phyloP scores from a whole-genome alignment of 2,113 vertebrate species.

The Orycteropus afer region DNA sequence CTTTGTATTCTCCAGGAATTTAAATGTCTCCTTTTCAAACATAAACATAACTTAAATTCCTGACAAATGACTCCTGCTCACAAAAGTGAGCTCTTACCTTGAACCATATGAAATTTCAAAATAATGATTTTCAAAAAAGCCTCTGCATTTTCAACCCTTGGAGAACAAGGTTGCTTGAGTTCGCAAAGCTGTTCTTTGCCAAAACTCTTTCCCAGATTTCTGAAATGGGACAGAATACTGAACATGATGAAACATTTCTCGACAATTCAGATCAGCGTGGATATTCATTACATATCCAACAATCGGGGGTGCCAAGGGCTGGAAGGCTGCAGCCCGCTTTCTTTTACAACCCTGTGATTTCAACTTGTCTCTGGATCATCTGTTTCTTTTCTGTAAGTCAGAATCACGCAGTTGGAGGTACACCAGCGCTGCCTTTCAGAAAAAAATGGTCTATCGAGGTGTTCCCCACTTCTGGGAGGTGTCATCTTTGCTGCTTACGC shows the following conservation, averaged over 20 bases:
- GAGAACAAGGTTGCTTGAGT: not conserved
- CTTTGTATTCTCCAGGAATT: not conserved
- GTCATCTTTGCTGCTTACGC: not conserved
- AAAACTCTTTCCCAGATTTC: not conserved
- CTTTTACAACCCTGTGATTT: not conserved
- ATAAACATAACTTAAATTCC: not conserved
- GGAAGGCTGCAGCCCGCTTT: not conserved
- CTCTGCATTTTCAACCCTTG: not conserved
- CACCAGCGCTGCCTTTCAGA: not conserved
- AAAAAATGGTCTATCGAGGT: not conserved
- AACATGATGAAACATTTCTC: not conserved
- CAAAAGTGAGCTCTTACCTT: constrained; percentile 24
- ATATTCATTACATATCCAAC: too few relatives aligned
- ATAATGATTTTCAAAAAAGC: constrained; percentile 11
- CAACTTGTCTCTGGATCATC: too few relatives aligned
- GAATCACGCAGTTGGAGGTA: not conserved
- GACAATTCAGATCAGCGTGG: not conserved
- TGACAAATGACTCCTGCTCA: not conserved
- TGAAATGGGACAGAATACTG: not conserved
- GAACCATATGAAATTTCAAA: constrained; percentile 7
- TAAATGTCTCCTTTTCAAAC: constrained; percentile 40
- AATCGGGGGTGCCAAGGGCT: not conserved
- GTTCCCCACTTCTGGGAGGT: not conserved
- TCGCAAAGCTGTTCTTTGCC: not conserved
- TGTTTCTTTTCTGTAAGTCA: not conserved